Conservation (phyloP, 2,888 invertebrate species). For the Phortica okadai region DNA sequence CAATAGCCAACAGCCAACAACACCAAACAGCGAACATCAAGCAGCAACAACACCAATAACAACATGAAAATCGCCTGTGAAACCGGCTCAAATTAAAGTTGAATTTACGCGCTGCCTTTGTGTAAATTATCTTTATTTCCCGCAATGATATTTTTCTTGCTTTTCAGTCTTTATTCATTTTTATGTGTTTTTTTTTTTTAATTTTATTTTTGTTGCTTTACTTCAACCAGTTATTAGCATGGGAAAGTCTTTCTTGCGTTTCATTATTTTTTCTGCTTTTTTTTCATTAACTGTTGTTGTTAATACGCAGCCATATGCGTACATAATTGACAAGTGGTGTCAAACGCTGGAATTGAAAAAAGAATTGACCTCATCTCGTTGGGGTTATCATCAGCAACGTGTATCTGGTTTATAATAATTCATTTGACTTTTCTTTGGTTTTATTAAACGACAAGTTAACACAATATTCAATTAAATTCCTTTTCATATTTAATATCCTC, state of each 20-base stretch:
- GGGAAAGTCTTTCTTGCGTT: constrained; percentile 56
- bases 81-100: constrained; percentile 63
- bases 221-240: constrained; percentile 42
- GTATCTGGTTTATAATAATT: constrained; percentile 11
- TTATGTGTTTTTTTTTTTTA: neutral
- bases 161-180: neutral
- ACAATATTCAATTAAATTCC: neutral
- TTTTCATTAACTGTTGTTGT: neutral
- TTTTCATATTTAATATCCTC: neutral
- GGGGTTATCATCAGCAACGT: neutral
- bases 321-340: constrained; percentile 62
- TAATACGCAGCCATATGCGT: constrained; percentile 3
- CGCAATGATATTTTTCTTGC: constrained; percentile 31
- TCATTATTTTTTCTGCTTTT: constrained; percentile 4
- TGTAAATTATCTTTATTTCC: constrained; percentile 61
- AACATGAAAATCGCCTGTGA: constrained; percentile 12
- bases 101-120: constrained; percentile 54
- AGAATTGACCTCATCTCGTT: constrained; percentile 14
- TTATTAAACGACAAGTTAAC: no score
- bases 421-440: neutral
- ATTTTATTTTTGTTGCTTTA: constrained; percentile 18
- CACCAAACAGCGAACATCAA: neutral
- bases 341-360: constrained; percentile 44
- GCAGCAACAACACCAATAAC: constrained; percentile 11
- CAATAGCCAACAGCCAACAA: neutral